Evolutionary conservation across 37 sponge, comb jelly and placozoan species (phyloP).

Genomic region (Amphimedon queenslandica): DNA sequence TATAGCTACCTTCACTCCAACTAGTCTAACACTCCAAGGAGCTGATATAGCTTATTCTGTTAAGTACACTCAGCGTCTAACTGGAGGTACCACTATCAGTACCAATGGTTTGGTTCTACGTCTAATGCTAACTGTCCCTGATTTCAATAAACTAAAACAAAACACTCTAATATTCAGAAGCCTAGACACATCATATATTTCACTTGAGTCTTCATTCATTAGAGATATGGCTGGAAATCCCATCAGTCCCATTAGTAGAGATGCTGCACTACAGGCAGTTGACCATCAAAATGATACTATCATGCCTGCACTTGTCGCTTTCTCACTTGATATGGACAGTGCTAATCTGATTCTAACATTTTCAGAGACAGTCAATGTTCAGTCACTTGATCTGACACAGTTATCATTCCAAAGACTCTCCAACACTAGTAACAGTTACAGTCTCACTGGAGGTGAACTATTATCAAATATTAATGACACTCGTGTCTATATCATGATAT

Average conservation of each 20-base stretch:
- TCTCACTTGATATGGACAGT: slow-evolving; percentile 75
- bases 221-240: slow-evolving; percentile 83
- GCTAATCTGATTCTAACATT: slow-evolving; percentile 63
- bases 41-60: slow-evolving; percentile 8
- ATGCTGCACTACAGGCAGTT: slow-evolving; percentile 53
- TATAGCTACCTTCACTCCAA: slow-evolving; percentile 49
- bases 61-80: slow-evolving; percentile 40
- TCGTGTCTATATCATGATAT: slow-evolving; percentile 31
- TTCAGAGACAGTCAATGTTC: slow-evolving; percentile 85
- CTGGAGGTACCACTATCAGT: slow-evolving; percentile 69
- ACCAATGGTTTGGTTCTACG: slow-evolving; percentile 64
- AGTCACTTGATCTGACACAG: slow-evolving; percentile 57
- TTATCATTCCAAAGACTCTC: slow-evolving; percentile 65
- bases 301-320: slow-evolving; percentile 57
- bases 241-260: slow-evolving; percentile 56
- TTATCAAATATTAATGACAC: slow-evolving; percentile 25
- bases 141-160: slow-evolving; percentile 79
- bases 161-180: slow-evolving; percentile 57
- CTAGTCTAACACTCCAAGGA: slow-evolving; percentile 63
- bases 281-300: slow-evolving; percentile 60
- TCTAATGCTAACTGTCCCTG: slow-evolving; percentile 33
- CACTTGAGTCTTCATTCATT: slow-evolving; percentile 52
- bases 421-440: slow-evolving; percentile 42
- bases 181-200: slow-evolving; percentile 53
- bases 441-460: slow-evolving; percentile 57